These are phyloP conservation scores for Copsychus sechellarum DNA, from an alignment of 2,113 vertebrate species.

Conservation along the genomic window DNA sequence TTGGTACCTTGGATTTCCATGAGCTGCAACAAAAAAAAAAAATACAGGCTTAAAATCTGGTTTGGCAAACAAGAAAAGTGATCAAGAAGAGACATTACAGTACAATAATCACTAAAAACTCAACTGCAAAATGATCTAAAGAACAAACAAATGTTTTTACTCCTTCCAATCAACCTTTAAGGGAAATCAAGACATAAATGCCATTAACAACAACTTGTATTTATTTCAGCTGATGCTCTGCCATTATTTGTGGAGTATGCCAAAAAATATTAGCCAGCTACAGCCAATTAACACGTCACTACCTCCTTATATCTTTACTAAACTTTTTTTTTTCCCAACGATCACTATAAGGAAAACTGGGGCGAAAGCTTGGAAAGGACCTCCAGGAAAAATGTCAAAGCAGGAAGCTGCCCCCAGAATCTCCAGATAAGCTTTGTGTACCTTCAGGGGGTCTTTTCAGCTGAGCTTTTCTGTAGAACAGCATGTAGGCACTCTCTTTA, in stretches of 20 bases:
- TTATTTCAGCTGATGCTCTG: neutral
- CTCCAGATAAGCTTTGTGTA: constrained; percentile 45
- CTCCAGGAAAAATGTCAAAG: neutral
- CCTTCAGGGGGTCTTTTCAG: constrained; percentile 86
- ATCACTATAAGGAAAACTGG: neutral
- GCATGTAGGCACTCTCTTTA: constrained; percentile 97
- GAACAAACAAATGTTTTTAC: neutral
- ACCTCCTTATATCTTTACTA: neutral
- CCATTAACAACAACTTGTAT: neutral
- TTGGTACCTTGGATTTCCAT: constrained; percentile 82
- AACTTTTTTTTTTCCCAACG: neutral
- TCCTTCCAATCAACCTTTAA: neutral
- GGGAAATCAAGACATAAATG: neutral
- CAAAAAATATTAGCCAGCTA: neutral
- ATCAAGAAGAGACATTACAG: neutral
- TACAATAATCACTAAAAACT: neutral
- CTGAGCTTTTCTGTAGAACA: constrained; percentile 90
- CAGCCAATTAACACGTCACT: neutral
- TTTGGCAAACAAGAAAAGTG: neutral
- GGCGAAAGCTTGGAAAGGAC: neutral
- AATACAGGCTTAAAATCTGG: neutral
- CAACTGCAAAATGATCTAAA: neutral
- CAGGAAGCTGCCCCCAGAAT: neutral
- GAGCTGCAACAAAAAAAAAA: constrained; percentile 76
- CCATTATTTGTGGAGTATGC: neutral